Percentiles rank a stretch among this genome's conserved stretches.
phyloP scores from a whole-genome alignment of 92 coral and sea anemone genomes.

The Paramuricea clavata region DNA sequence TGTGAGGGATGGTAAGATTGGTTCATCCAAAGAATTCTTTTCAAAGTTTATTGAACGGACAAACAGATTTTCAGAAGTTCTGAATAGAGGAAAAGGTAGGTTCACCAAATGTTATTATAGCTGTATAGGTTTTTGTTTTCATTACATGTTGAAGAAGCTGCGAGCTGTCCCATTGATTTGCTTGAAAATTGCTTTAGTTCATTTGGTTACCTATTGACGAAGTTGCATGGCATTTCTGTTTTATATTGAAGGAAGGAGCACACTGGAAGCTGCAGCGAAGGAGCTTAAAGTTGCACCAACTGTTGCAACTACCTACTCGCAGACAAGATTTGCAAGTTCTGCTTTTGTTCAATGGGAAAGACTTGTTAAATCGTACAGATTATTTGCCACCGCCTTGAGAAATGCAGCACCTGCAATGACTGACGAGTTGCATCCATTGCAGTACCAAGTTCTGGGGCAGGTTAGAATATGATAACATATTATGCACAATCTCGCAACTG shows the following conservation, averaged over 20 bases:
- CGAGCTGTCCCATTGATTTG: not conserved
- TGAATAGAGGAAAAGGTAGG: constrained; percentile 12
- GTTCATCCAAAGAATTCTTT: not conserved
- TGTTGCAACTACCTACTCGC: not conserved
- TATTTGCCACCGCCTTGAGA: not conserved
- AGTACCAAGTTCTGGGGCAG: not conserved
- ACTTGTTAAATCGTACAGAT: not conserved
- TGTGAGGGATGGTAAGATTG: not conserved
- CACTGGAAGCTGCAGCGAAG: not conserved
- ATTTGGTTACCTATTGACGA: too few relatives aligned
- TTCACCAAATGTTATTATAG: too few relatives aligned
- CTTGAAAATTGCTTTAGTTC: not conserved
- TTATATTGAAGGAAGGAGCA: not conserved
- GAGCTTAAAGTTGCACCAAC: not conserved
- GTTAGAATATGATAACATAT: not conserved
- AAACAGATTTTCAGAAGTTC: not conserved
- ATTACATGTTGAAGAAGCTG: not conserved
- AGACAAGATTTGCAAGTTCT: not conserved
- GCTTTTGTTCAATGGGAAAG: not conserved
- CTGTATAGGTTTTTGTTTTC: not conserved
- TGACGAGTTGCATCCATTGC: not conserved
- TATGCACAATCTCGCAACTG: not conserved
- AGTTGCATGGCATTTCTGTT: not conserved
- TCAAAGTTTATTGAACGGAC: not conserved
- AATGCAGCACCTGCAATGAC: not conserved